Conservation (phyloP, 2,113 vertebrate genomes). For the Melanerpes aurifrons region DNA sequence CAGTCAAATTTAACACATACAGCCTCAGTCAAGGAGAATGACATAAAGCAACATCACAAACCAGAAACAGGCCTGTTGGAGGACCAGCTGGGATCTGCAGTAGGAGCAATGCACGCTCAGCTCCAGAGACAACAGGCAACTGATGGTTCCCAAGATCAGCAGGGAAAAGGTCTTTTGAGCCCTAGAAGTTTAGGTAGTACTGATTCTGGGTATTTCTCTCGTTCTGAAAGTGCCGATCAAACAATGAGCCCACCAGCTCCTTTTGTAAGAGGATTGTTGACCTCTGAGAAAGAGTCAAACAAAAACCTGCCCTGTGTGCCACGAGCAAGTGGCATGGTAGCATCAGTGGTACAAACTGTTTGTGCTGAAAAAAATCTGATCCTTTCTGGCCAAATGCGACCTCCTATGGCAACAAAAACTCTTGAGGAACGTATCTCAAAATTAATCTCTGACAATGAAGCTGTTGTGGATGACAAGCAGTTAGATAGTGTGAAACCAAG, state of each 20-base stretch:
- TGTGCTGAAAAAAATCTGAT: constrained; percentile 78
- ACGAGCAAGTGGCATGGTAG: constrained; percentile 60
- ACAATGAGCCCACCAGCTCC: constrained; percentile 92
- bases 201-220: constrained; percentile 97
- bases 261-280: constrained; percentile 84
- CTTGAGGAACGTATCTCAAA: constrained; percentile 97
- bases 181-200: constrained; percentile 96
- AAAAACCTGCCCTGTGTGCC: constrained; percentile 75
- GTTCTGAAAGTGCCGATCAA: constrained; percentile 96
- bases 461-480: constrained; percentile 96
- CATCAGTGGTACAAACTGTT: constrained; percentile 79
- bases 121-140: constrained; percentile 97
- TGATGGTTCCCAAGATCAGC: constrained; percentile 91
- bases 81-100: constrained; percentile 80
- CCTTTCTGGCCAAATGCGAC: constrained; percentile 86
- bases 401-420: constrained; percentile 90
- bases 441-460: constrained; percentile 97
- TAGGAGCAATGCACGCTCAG: constrained; percentile 84
- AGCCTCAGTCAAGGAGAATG: constrained; percentile 83
- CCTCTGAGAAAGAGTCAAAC: constrained; percentile 81
- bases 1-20: constrained; percentile 75
- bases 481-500: constrained; percentile 98
- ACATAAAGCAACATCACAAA: constrained; percentile 78
- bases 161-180: constrained; percentile 91
- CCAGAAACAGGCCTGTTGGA: constrained; percentile 76